A percentile compares a stretch with the other conserved stretches of the same genome.
Conservation (phyloP, 2,888 invertebrate genomes). For the Rambutsinella grinnellia region DNA sequence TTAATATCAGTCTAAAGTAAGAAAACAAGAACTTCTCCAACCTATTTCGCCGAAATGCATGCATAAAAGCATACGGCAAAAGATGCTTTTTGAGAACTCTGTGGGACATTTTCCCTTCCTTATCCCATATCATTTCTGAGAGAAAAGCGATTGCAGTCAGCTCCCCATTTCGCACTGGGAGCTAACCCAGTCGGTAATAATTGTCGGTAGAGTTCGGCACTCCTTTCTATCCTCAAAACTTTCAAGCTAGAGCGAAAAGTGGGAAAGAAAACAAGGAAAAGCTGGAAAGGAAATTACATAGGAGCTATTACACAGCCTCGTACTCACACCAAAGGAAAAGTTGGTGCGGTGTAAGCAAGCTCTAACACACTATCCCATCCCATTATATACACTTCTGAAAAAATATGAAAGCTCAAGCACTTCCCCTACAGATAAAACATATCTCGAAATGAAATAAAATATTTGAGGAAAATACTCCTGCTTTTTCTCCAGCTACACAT, state of each 20-base stretch:
- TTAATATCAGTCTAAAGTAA: not conserved
- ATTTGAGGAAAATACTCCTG: no score
- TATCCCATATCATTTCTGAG: not conserved
- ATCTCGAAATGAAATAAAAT: no score
- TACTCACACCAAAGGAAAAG: not conserved
- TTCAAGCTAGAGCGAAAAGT: not conserved
- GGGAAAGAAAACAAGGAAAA: not conserved
- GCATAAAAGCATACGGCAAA: not conserved
- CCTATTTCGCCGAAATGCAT: not conserved
- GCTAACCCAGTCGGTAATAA: slow-evolving; percentile 19
- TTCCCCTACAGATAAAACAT: no score
- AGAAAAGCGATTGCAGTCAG: no score
- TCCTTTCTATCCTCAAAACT: not conserved
- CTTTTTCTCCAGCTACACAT: no score
- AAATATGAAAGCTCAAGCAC: no score
- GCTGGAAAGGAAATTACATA: not conserved
- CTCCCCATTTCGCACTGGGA: not conserved
- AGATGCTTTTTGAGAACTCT: not conserved
- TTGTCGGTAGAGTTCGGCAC: slow-evolving; percentile 7
- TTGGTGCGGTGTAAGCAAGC: no score
- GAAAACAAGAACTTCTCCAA: no score
- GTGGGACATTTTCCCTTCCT: not conserved
- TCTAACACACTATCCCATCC: not conserved
- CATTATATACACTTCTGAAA: no score
- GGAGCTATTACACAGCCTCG: not conserved